Conservation (phyloP, 2,113 vertebrate species). For the Sorex fumeus region DNA sequence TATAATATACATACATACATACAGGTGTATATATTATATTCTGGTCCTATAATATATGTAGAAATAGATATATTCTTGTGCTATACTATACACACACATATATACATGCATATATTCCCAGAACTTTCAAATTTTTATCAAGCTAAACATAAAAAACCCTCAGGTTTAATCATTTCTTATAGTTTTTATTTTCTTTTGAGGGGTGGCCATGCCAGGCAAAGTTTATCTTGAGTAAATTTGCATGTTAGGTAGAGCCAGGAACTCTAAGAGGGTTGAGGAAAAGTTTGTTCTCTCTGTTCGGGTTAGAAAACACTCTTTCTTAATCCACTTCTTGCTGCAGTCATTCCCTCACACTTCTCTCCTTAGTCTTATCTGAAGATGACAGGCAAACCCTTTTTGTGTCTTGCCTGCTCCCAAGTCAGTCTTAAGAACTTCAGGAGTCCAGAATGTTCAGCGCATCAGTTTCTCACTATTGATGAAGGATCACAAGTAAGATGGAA, state of each 20-base stretch:
- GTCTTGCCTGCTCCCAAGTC: neutral
- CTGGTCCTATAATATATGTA: too few species aligned
- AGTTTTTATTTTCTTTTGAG: neutral
- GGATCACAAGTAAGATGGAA: neutral
- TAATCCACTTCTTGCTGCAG: neutral
- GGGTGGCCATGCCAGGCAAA: neutral
- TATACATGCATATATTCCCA: neutral
- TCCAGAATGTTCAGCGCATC: neutral
- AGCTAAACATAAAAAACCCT: neutral
- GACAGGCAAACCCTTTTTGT: neutral
- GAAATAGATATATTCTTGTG: too few species aligned
- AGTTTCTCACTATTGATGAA: neutral
- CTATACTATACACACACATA: too few species aligned
- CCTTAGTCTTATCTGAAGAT: neutral
- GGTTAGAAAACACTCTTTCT: neutral
- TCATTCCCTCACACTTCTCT: neutral
- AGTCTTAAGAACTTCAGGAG: neutral
- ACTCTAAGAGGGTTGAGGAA: neutral
- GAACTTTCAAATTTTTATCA: neutral
- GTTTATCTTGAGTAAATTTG: neutral
- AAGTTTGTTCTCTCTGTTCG: neutral
- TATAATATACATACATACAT: too few species aligned
- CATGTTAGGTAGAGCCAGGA: neutral
- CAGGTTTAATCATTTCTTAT: neutral
- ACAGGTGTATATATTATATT: too few species aligned